Base-by-base conservation (phyloP, 2,888 invertebrate species). In the Nymphalis polychloros region DNA sequence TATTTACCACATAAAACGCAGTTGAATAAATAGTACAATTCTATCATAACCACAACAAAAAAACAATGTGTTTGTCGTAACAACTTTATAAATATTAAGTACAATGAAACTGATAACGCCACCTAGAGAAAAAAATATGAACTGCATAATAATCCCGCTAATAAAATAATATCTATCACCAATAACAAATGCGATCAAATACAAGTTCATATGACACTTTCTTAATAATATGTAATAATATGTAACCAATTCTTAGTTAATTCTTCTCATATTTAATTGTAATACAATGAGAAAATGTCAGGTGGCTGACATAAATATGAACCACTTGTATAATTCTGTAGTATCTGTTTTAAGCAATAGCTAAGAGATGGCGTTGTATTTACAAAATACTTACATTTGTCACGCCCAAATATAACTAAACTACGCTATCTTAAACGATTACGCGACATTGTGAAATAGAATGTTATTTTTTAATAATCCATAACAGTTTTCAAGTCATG, bases 391-490 rank as follows among this genome's bases (percentile, higher is more conserved):
- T 78, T 77, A 76, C 81, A 78, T 68, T 73, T 84, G 87, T 89
- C 87, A 90, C 89, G 84, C 86, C 88, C 88, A 83, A 87, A 86
- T 84, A 82, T 82, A 86, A 76, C 81, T 77, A 78, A 83, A 78
- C 81, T 79, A 49, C 59, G 17, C 59, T 67, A 59, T 63, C 61
- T 78, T 79, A 74, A 76, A 79, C 74, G 79, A 83, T 88, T 85
- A 77, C 82, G 69, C 77, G 77, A 82, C 83, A 78, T 90, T 85
- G 86, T 92, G 90, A 92, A 89, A 92, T 89, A 92, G 82, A 91
- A 86, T 81, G 78, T 78, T 75, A 73, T 84, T 81, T 78, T 77
- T 75, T 77, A 73, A 63, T 31, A 76, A 81, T 80, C 73, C 69
- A 73, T 79, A 68, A 79, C 75, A 79, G 77, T 80, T 89, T 89